Conservation (phyloP, 2,797 vertebrate species). For the Knipowitschia caucasica region DNA sequence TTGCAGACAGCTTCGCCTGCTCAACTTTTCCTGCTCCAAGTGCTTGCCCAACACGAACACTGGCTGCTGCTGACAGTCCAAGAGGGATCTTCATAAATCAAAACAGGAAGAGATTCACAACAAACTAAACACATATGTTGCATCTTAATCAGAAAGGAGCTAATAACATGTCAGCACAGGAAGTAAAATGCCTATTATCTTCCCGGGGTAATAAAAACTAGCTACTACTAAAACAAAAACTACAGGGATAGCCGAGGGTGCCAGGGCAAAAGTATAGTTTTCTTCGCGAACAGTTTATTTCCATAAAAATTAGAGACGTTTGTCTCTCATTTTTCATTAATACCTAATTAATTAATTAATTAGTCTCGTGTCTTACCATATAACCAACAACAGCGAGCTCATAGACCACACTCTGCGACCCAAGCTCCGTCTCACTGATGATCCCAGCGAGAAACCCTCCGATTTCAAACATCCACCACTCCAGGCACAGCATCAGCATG, state of each 20-base stretch:
- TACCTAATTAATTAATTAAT: background rate
- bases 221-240: too few relatives aligned
- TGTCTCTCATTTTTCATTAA: background rate
- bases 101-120: background rate
- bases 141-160: background rate
- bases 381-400: conserved; percentile 75
- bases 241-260: too few relatives aligned
- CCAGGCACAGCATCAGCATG: conserved; percentile 96
- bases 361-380: conserved; percentile 81
- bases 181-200: too few relatives aligned
- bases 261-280: too few relatives aligned
- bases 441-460: conserved; percentile 87
- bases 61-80: conserved; percentile 83
- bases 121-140: background rate
- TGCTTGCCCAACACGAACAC: conserved; percentile 88
- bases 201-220: too few relatives aligned
- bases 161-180: background rate
- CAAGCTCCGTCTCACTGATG: conserved; percentile 84
- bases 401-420: conserved; percentile 82
- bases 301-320: background rate
- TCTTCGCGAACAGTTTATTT: too few relatives aligned
- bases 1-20: conserved; percentile 81
- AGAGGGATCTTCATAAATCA: conserved; percentile 75
- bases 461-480: conserved; percentile 93
- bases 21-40: conserved; percentile 83